These are phyloP conservation scores for Emberiza fucata DNA, from an alignment of 2,113 vertebrate species.

Conservation along the genomic window DNA sequence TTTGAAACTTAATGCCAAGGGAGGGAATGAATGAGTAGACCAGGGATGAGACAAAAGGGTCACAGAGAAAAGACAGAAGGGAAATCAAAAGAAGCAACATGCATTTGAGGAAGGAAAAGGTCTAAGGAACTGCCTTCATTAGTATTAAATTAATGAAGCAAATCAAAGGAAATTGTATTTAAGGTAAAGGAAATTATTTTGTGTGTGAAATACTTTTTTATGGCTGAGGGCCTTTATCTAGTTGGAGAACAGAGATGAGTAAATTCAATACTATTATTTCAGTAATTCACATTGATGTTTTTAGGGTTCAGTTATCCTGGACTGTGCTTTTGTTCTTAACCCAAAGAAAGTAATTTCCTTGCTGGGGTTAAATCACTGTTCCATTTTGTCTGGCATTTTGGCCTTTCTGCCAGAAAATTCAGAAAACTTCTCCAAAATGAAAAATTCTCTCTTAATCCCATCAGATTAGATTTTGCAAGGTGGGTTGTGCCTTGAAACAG, in stretches of 20 bases:
- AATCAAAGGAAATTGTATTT: background rate
- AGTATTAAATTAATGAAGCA: background rate
- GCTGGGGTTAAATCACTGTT: background rate
- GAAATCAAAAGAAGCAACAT: background rate
- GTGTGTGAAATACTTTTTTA: background rate
- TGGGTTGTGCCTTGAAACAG: background rate
- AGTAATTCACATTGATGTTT: background rate
- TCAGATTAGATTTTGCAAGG: background rate
- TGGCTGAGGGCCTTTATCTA: background rate
- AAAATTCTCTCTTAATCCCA: background rate
- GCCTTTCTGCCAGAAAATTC: background rate
- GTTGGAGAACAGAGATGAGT: background rate
- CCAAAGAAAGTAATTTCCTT: background rate
- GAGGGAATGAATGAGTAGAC: background rate
- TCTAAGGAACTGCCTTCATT: background rate
- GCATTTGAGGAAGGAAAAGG: background rate
- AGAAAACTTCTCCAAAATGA: background rate
- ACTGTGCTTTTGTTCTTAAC: background rate
- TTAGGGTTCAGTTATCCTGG: background rate
- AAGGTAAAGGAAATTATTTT: background rate
- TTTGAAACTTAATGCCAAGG: background rate
- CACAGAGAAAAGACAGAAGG: background rate
- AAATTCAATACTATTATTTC: background rate
- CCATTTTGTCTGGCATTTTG: background rate
- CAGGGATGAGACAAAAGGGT: background rate